A percentile compares a stretch with the other conserved stretches of the same genome.
Conservation (phyloP, 2,113 vertebrate species). For the Condylura cristata region DNA sequence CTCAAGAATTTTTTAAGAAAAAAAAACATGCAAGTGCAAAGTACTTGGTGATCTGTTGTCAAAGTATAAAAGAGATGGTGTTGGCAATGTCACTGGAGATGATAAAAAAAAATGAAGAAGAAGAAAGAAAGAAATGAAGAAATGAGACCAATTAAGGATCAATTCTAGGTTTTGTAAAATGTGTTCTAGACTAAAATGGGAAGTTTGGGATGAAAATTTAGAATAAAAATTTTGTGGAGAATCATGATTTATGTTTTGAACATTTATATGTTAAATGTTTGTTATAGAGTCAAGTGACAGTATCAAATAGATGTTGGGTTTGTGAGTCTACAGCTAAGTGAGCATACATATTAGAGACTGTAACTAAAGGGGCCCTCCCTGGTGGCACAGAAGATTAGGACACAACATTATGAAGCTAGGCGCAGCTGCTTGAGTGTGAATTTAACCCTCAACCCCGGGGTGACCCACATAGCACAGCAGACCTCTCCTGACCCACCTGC, state of each 20-base stretch:
- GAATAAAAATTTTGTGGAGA: not conserved
- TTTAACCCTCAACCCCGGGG: no score
- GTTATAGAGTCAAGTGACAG: not conserved
- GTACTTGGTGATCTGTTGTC: not conserved
- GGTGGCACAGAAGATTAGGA: no score
- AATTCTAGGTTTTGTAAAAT: not conserved
- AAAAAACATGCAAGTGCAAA: not conserved
- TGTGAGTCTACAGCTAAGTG: not conserved
- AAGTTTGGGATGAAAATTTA: not conserved
- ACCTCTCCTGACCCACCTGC: no score
- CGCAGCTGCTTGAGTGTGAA: no score
- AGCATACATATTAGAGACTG: not conserved
- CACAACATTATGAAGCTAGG: no score
- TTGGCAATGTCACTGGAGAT: not conserved
- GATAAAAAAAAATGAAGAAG: not conserved
- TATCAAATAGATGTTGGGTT: not conserved
- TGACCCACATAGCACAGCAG: no score
- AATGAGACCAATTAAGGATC: not conserved
- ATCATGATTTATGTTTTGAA: not conserved
- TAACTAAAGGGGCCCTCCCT: not conserved
- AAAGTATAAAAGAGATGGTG: not conserved
- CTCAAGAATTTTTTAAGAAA: not conserved
- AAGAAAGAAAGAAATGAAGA: not conserved
- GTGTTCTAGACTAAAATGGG: not conserved
- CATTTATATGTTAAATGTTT: not conserved